These are phyloP conservation scores for Drosophila picticornis DNA, from an alignment of 2,888 invertebrate genomes.

Conservation along the genomic window DNA sequence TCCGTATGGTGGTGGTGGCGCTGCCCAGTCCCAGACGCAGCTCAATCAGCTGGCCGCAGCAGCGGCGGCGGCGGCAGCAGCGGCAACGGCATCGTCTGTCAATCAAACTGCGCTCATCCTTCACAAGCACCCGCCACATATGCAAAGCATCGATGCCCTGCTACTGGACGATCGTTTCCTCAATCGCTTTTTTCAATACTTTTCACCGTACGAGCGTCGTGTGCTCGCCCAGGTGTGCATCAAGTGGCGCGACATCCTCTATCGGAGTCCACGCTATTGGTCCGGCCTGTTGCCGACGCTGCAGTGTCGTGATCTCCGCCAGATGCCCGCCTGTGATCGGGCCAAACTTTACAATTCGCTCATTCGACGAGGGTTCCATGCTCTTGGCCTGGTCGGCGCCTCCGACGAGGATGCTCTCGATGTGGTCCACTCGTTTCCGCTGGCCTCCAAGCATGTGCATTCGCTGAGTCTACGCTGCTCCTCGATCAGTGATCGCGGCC, in stretches of 20 bases:
- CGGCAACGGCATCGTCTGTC: conserved; percentile 37
- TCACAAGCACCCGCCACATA: conserved; percentile 86
- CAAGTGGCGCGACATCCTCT: conserved; percentile 95
- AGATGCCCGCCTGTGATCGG: conserved; percentile 87
- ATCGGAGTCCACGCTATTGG: conserved; percentile 95
- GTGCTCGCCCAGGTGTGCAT: conserved; percentile 93
- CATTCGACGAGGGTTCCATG: conserved; percentile 93
- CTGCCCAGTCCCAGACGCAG: conserved; percentile 70
- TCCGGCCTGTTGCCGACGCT: conserved; percentile 93
- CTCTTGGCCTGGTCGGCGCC: conserved; percentile 93
- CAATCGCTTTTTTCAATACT: conserved; percentile 93
- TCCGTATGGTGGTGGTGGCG: conserved; percentile 67
- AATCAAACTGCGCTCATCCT: conserved; percentile 73
- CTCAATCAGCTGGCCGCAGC: conserved; percentile 83
- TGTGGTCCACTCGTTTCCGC: conserved; percentile 93
- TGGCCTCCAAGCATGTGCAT: conserved; percentile 93
- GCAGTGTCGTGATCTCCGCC: conserved; percentile 93
- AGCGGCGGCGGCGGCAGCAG: conserved; percentile 2
- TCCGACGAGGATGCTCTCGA: conserved; percentile 96
- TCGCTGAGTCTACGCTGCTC: conserved; percentile 94
- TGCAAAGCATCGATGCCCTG: conserved; percentile 90
- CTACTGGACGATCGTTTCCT: conserved; percentile 94
- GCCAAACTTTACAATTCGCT: conserved; percentile 91
- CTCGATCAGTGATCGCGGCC: conserved; percentile 95
- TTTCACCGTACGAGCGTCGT: conserved; percentile 91